phyloP scores from a whole-genome alignment of 1,140 invertebrate species.

The Aphelinus atriplicis region DNA sequence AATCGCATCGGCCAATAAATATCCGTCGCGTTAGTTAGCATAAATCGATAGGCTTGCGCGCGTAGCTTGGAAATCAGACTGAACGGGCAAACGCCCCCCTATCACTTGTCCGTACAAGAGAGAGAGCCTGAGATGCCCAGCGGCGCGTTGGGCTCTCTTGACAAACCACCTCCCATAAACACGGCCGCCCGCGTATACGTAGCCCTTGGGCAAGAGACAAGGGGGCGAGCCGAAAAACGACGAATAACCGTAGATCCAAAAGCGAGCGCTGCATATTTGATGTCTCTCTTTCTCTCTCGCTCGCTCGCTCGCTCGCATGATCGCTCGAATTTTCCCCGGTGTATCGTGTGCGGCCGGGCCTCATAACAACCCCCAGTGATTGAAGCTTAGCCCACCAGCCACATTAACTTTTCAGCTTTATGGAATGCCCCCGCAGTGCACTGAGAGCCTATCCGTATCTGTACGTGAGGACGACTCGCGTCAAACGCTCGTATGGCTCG shows the following conservation, averaged over 20 bases:
- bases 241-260: slow-evolving; percentile 65
- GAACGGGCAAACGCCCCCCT: neutral
- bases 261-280: slow-evolving; percentile 60
- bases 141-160: slow-evolving; percentile 50
- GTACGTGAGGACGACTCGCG: too few relatives aligned
- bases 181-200: slow-evolving; percentile 31
- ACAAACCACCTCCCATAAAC: slow-evolving; percentile 60
- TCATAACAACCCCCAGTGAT: slow-evolving; percentile 65
- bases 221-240: slow-evolving; percentile 23
- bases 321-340: slow-evolving; percentile 63
- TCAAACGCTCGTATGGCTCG: too few relatives aligned
- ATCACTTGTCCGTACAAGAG: too few relatives aligned
- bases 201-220: slow-evolving; percentile 9
- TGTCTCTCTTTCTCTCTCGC: slow-evolving; percentile 37
- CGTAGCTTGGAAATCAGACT: slow-evolving; percentile 1
- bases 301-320: slow-evolving; percentile 45
- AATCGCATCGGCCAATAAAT: neutral
- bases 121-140: slow-evolving; percentile 2
- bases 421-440: slow-evolving; percentile 53
- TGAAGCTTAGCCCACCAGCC: slow-evolving; percentile 58
- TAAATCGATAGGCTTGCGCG: slow-evolving; percentile 14
- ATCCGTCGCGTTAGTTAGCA: slow-evolving; percentile 1
- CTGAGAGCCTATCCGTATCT: neutral
- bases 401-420: slow-evolving; percentile 67
- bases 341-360: slow-evolving; percentile 56